Conservation (phyloP, 2,888 invertebrate genomes). For the Cremastinae sp. region DNA sequence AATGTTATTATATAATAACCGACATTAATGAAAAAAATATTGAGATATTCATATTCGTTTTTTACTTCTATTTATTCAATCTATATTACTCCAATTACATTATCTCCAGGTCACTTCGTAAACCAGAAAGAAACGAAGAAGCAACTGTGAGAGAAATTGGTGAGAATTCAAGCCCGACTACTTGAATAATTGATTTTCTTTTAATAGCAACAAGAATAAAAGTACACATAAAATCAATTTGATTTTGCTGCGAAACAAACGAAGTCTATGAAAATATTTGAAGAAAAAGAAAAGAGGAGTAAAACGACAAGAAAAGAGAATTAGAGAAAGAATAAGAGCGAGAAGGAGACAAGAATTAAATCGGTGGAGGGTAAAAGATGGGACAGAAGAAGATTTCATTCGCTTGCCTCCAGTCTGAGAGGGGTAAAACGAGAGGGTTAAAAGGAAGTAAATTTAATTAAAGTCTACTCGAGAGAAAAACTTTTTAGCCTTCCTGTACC, state of each 20-base stretch:
- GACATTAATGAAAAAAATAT: too few relatives aligned
- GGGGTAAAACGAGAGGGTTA: constrained; percentile 51
- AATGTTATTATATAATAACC: too few relatives aligned
- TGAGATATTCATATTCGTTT: too few relatives aligned
- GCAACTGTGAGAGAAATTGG: neutral
- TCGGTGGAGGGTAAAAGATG: constrained; percentile 24
- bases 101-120: too few relatives aligned
- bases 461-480: constrained; percentile 51
- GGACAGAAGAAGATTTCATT: constrained; percentile 27
- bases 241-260: neutral
- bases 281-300: neutral
- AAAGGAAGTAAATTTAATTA: constrained; percentile 64
- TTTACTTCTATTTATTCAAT: too few relatives aligned
- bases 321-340: neutral
- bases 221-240: constrained; percentile 21
- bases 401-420: constrained; percentile 12
- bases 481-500: constrained; percentile 55
- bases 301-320: too few relatives aligned
- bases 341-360: neutral
- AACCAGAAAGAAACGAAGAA: neutral
- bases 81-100: too few relatives aligned
- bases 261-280: neutral
- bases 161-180: too few relatives aligned
- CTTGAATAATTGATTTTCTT: constrained; percentile 38
- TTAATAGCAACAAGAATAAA: constrained; percentile 32